Evolutionary conservation across 2,797 vertebrate species (phyloP).

Genomic region (Myotis vivesi): DNA sequence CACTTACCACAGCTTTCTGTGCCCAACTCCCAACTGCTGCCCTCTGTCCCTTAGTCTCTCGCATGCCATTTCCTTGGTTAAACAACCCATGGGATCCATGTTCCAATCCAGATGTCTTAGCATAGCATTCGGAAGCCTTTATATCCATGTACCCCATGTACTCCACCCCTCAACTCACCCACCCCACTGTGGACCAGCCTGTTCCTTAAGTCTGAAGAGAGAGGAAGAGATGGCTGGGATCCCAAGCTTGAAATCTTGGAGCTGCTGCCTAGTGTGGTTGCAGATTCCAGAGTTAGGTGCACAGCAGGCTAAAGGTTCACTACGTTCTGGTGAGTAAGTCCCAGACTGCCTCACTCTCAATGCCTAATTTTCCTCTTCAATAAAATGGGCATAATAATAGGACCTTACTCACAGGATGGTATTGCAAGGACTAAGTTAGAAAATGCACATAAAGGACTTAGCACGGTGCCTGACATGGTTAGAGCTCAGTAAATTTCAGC

Average conservation of each 20-base stretch:
- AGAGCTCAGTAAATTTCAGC: neutral
- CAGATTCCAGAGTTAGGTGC: neutral
- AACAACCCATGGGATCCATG: neutral
- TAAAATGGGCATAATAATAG: neutral
- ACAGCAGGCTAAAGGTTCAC: rapidly evolving
- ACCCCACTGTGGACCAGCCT: neutral
- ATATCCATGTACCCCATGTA: no score
- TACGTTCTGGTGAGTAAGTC: neutral
- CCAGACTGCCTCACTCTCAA: neutral
- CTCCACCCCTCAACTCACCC: neutral
- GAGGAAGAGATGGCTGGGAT: neutral
- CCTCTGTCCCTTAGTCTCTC: neutral
- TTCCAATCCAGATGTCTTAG: neutral
- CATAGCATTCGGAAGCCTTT: neutral
- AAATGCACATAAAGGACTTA: neutral
- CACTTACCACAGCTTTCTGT: neutral
- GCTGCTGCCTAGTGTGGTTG: neutral
- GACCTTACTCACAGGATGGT: neutral
- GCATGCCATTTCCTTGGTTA: neutral
- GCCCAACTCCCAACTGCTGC: neutral
- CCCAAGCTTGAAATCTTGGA: neutral
- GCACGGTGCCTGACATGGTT: neutral
- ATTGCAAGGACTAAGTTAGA: neutral
- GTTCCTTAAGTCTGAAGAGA: neutral
- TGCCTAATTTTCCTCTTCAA: neutral